Conservation (phyloP, 1,140 invertebrate species). For the Drosophila rhopaloa region DNA sequence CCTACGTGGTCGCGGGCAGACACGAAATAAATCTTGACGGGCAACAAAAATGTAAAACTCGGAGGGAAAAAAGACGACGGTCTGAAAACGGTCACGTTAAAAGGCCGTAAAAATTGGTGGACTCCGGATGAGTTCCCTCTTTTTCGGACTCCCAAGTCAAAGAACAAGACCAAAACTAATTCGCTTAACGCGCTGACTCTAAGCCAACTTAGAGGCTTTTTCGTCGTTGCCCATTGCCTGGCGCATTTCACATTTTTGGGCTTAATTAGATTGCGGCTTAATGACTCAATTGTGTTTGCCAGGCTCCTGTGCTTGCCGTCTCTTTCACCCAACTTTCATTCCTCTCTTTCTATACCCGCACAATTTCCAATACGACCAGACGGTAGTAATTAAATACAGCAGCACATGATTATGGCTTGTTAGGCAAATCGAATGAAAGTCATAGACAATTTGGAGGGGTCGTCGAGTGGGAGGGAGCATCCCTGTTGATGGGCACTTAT, state of each 20-base stretch:
- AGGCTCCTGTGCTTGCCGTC: slow-evolving; percentile 3
- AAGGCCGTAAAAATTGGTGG: slow-evolving; percentile 65
- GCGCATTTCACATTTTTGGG: slow-evolving; percentile 72
- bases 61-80: slow-evolving; percentile 9
- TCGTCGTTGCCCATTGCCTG: slow-evolving; percentile 26
- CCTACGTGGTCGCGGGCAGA: slow-evolving; percentile 76
- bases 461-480: slow-evolving; percentile 12
- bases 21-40: slow-evolving; percentile 74
- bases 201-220: slow-evolving; percentile 29
- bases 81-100: slow-evolving; percentile 76
- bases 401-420: slow-evolving; percentile 81
- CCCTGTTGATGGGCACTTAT: slow-evolving; percentile 53
- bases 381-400: slow-evolving; percentile 78
- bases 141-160: slow-evolving; percentile 43
- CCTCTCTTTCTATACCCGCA: slow-evolving; percentile 8
- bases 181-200: slow-evolving; percentile 45
- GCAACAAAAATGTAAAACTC: slow-evolving; percentile 58
- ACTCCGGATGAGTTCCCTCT: slow-evolving; percentile 24
- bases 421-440: slow-evolving; percentile 77
- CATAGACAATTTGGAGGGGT: slow-evolving; percentile 46
- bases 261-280: slow-evolving; percentile 81
- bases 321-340: neutral
- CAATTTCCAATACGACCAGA: slow-evolving; percentile 67
- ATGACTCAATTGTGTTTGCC: slow-evolving; percentile 80
- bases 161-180: slow-evolving; percentile 61